Evolutionary conservation across 2,888 invertebrate genomes (phyloP), one percentile per base, ranked within the genome.

Genomic region (Zygaena filipendulae): DNA sequence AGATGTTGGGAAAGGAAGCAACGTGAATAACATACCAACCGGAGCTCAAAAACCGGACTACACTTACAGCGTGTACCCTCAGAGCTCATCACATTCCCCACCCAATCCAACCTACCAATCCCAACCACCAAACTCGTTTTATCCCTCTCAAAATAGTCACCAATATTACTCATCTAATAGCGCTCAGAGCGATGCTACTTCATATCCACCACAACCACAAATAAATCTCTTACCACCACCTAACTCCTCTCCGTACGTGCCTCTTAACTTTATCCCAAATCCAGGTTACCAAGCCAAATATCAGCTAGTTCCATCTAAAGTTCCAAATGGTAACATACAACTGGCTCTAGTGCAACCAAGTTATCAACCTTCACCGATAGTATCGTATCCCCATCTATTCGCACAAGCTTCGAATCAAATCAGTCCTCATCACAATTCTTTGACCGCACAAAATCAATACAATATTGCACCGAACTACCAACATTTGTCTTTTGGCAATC

Each of bases 31-130:
- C 1, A 69, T 81, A 5, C 62, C 74, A 2, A 62, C 68, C 1
- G 74, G 75, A 21, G 63, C 64, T 3, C 80, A 77, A 43, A 81
- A 81, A 27, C 66, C 63, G 11, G 80, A 80, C n/a, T 70, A 71
- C 31, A 66, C 68, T 1, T 80, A 75, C 42, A 69, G 57, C 33
- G 60, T 71, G 38, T 79, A 74, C 35, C 39, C 61, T 2, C 70
- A 70, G 40, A 68, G 43, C 24, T 56, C 44, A 31, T 39, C 52
- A 2, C 63, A 60, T 23, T 52, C 38, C 18, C 43, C 49, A 8
- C 43, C 54, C 1, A 54, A 42, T 25, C 44, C 54, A 21, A 43
- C 55, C 2, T 72, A 75, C 32, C 70, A 69, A 36, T 44, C 50
- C 7, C 67, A 66, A 58, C 47, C 55, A 2, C 49, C 70, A 2